Evolutionary conservation across 2,888 invertebrate genomes (phyloP).

Genomic region (Artemia sinica): DNA sequence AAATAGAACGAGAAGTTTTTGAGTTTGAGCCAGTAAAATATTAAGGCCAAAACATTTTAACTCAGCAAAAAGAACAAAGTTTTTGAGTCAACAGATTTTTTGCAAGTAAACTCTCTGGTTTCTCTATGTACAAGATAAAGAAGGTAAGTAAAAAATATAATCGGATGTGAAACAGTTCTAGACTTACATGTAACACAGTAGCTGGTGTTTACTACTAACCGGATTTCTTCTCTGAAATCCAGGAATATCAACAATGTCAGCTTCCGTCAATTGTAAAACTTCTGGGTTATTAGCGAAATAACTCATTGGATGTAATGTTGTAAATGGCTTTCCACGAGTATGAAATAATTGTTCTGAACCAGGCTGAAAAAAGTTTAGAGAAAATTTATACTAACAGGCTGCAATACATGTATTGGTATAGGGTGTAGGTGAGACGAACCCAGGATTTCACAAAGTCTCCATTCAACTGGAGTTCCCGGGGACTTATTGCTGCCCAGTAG

Average conservation of each 20-base stretch:
- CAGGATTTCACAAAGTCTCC: no score
- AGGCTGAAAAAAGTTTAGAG: conserved; percentile 37
- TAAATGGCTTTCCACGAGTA: conserved; percentile 69
- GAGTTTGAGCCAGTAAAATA: no score
- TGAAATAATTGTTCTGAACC: conserved; percentile 63
- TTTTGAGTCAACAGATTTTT: no score
- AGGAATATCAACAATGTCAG: conserved; percentile 49
- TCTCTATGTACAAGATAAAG: no score
- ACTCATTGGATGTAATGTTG: conserved; percentile 74
- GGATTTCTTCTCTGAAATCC: conserved; percentile 43
- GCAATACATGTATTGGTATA: neutral
- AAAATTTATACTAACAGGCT: neutral
- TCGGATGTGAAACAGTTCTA: neutral
- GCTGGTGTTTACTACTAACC: conserved; percentile 63
- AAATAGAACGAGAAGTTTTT: no score
- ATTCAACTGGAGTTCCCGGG: no score
- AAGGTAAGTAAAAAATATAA: no score
- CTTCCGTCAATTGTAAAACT: conserved; percentile 53
- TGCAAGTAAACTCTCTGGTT: no score
- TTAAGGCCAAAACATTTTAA: no score
- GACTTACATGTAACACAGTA: conserved; percentile 68
- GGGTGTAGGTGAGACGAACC: conserved; percentile 15
- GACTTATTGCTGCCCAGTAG: no score
- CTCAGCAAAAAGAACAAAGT: no score
- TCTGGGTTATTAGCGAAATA: conserved; percentile 68